Evolutionary conservation across 1,140 invertebrate species (phyloP), one percentile per base, ranked within the genome.

Genomic region (Drosophila bipectinata): DNA sequence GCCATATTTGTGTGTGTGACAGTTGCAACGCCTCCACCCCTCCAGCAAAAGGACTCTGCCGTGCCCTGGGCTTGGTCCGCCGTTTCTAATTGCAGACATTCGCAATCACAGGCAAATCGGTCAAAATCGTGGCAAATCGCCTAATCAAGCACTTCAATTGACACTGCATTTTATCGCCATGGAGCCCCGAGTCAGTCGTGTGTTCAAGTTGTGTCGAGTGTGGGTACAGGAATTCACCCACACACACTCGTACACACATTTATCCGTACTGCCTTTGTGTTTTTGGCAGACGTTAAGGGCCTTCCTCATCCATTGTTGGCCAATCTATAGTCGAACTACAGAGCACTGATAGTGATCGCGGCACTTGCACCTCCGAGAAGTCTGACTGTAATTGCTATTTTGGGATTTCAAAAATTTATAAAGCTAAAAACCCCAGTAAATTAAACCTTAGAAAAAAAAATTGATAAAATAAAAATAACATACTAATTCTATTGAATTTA

Each of bases 51-150:
- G 44, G n/a, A 14, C 15, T 8, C 5, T 15, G 8, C 14, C 14
- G 8, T 1, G 34, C 37, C 56, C 51, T 37, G 44, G 14, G 34
- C 32, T 10, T 52, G 10, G 62, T 55, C 51, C 53, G 71, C 74
- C 78, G 83, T 85, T 78, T 79, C 83, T 88, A 88, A 85, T 85
- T 85, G 82, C 74, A 78, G 82, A 78, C 82, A 66, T 67, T 60
- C 55, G 77, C 77, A 79, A 77, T 79, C 53, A 64, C 66, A n/a
- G 15, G 45, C 51, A 59, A 79, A 68, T 67, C 76, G 76, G 4
- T 3, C 34, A 37, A 9, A 32, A 32, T 32, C 32, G 32, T 32
- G 32, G 47, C 59, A 67, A 67, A 67, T 67, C 80, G 62, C 51
- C 66, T 54, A 85, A 73, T 84, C 72, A 72, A 77, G 39, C 54